phyloP scores from a whole-genome alignment of 1,140 invertebrate genomes.

The Anoplolepis gracilipes region DNA sequence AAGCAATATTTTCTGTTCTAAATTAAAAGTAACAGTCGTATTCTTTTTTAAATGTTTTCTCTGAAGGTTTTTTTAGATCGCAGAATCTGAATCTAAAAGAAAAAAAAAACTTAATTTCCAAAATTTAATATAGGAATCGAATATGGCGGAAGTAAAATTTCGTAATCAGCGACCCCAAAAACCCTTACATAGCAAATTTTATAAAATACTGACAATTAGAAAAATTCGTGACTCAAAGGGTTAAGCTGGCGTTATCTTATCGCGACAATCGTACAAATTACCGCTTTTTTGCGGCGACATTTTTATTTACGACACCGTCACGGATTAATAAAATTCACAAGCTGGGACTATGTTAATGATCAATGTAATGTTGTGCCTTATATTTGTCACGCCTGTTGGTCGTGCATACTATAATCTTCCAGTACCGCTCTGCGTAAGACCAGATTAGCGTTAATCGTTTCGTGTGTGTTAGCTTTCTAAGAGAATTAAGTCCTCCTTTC shows the following conservation, averaged over 20 bases:
- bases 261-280: background rate
- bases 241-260: background rate
- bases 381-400: conserved; percentile 27
- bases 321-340: conserved; percentile 32
- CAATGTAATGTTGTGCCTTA: conserved; percentile 8
- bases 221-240: no score
- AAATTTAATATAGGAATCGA: no score
- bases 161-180: no score
- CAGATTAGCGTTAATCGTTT: conserved; percentile 60
- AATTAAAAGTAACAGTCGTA: no score
- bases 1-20: no score
- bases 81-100: no score
- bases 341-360: conserved; percentile 10
- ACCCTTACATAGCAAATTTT: no score
- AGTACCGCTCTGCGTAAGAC: conserved; percentile 51
- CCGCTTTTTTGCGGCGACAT: background rate
- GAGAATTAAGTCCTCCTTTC: conserved; percentile 56
- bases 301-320: conserved; percentile 35
- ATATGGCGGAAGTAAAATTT: no score
- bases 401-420: conserved; percentile 51
- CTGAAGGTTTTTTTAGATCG: no score
- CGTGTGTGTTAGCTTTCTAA: conserved; percentile 54
- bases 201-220: no score
- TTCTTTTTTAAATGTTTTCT: no score
- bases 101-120: no score